A percentile compares a stretch with the other conserved stretches of the same genome.
Conservation (phyloP, 2,797 vertebrate genomes). For the Platalea minor region DNA sequence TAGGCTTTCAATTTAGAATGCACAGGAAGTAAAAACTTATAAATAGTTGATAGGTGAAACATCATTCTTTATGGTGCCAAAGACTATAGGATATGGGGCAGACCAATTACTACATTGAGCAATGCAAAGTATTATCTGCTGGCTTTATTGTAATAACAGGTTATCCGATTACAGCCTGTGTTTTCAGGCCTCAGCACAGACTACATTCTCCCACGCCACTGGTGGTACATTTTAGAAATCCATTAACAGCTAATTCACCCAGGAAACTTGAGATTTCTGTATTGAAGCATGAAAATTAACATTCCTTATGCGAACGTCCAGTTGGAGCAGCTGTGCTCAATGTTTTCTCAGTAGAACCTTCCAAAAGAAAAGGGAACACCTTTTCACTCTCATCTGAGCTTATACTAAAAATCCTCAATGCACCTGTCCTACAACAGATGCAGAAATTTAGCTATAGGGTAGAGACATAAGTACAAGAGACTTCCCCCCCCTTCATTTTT, state of each 20-base stretch:
- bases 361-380: neutral
- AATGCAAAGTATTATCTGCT: conserved; percentile 63
- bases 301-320: neutral
- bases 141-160: conserved; percentile 66
- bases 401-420: neutral
- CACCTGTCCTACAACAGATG: neutral
- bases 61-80: conserved; percentile 21
- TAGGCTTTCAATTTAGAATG: conserved; percentile 48
- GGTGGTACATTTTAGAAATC: conserved; percentile 32
- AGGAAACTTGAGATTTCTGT: conserved; percentile 36
- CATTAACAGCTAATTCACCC: conserved; percentile 8
- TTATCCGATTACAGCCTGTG: conserved; percentile 62
- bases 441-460: neutral
- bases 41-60: conserved; percentile 64
- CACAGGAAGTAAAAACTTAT: conserved; percentile 61
- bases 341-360: neutral
- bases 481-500: rapidly evolving
- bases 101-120: conserved; percentile 68
- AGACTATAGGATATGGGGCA: conserved; percentile 56
- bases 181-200: neutral
- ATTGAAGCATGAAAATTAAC: neutral
- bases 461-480: neutral
- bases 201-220: neutral
- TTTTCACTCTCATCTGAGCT: neutral
- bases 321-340: neutral